phyloP scores from a whole-genome alignment of 2,888 invertebrate species.

The Mactromeris polynyma region DNA sequence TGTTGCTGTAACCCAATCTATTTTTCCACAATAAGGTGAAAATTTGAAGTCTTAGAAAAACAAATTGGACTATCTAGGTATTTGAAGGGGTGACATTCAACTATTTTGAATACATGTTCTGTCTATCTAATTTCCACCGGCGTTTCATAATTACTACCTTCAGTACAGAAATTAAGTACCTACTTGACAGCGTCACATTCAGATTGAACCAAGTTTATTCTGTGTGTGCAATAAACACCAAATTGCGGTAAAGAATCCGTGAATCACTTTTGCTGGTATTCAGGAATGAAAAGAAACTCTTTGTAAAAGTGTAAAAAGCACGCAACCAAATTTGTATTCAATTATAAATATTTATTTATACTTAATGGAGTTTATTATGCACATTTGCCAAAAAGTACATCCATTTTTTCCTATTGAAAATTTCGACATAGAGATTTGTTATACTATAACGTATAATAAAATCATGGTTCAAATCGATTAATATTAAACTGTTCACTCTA shows the following conservation, averaged over 20 bases:
- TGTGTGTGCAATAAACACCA: neutral
- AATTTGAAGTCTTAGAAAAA: neutral
- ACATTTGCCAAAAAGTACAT: neutral
- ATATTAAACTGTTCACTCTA: too few relatives aligned
- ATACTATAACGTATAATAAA: neutral
- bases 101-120: constrained; percentile 17
- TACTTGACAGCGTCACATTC: constrained; percentile 25
- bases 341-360: neutral
- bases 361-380: neutral
- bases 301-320: constrained; percentile 10
- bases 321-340: neutral
- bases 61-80: constrained; percentile 10
- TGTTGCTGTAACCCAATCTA: neutral
- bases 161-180: constrained; percentile 32
- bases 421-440: neutral
- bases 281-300: neutral
- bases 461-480: too few relatives aligned
- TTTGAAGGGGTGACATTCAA: neutral
- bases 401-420: neutral
- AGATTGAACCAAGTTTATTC: neutral
- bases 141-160: constrained; percentile 52
- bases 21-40: neutral
- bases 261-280: neutral
- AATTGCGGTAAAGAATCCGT: neutral
- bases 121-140: constrained; percentile 39